Percentiles rank a stretch among this genome's conserved stretches.
phyloP scores from a whole-genome alignment of 2,797 vertebrate species.

The Salmo trutta region DNA sequence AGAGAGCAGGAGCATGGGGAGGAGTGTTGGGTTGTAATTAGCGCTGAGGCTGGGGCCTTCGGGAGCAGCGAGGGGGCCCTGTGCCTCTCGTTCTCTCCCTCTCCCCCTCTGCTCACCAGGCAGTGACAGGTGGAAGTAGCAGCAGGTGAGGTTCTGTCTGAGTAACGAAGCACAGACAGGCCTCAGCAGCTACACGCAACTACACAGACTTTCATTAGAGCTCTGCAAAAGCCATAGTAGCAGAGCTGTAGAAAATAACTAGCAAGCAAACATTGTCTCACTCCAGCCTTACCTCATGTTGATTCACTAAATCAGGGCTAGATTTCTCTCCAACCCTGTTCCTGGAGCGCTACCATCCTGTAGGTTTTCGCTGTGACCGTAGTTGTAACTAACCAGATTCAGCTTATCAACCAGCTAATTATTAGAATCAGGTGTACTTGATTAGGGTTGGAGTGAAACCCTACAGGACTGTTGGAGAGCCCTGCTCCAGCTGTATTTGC shows the following conservation, averaged over 20 bases:
- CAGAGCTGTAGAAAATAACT: neutral
- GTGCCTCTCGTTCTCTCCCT: neutral
- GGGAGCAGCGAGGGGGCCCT: neutral
- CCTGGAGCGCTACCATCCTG: no score
- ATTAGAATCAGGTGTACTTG: no score
- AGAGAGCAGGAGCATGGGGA: neutral
- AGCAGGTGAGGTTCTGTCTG: constrained; percentile 17
- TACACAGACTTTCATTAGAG: constrained; percentile 27
- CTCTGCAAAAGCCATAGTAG: constrained; percentile 12
- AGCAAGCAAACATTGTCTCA: neutral
- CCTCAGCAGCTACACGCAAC: constrained; percentile 9
- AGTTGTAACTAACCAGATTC: neutral
- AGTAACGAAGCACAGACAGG: constrained; percentile 13
- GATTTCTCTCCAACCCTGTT: no score
- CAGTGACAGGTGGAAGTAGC: constrained; percentile 13
- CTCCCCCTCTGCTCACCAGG: neutral
- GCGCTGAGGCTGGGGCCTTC: neutral
- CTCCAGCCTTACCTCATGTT: neutral
- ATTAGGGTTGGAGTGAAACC: no score
- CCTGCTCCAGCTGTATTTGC: neutral
- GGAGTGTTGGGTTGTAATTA: constrained; percentile 22
- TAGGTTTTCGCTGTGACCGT: constrained; percentile 11
- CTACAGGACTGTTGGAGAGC: neutral
- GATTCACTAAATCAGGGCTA: neutral
- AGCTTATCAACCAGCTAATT: no score